A percentile compares a stretch with the other conserved stretches of the same genome.
Evolutionary conservation across 2,888 invertebrate genomes (phyloP).

Genomic region (Netelia melanura): DNA sequence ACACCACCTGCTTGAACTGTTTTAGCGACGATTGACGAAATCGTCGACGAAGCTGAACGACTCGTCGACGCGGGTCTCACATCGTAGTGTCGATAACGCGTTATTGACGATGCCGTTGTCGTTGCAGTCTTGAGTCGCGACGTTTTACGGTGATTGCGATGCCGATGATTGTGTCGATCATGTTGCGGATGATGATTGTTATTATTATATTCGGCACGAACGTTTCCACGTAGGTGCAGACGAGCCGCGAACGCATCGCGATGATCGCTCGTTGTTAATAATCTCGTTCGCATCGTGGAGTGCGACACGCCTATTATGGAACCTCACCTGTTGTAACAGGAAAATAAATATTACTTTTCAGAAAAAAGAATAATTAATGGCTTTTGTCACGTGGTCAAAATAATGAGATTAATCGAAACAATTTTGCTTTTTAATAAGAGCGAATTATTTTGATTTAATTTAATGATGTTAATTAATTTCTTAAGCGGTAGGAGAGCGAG

Average conservation of each 20-base stretch:
- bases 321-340: conserved; percentile 65
- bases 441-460: too few relatives aligned
- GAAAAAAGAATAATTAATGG: too few relatives aligned
- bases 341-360: background rate
- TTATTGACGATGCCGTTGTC: conserved; percentile 46
- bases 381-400: too few relatives aligned
- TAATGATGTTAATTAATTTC: too few relatives aligned
- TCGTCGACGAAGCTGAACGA: conserved; percentile 37
- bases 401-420: too few relatives aligned
- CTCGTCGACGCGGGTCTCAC: conserved; percentile 63
- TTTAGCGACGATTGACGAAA: conserved; percentile 48
- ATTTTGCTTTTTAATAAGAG: too few relatives aligned
- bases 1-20: conserved; percentile 70
- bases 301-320: conserved; percentile 64
- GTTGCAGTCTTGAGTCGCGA: conserved; percentile 55
- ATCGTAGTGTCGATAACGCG: conserved; percentile 67
- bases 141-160: conserved; percentile 42
- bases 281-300: conserved; percentile 65
- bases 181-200: conserved; percentile 48
- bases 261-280: conserved; percentile 51
- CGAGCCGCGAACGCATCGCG: conserved; percentile 50
- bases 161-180: conserved; percentile 27
- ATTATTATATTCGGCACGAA: conserved; percentile 56
- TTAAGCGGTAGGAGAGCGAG: too few relatives aligned
- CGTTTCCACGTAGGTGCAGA: conserved; percentile 60